These are phyloP conservation scores for Platysternon megacephalum DNA, from an alignment of 2,113 vertebrate species.

Conservation along the genomic window DNA sequence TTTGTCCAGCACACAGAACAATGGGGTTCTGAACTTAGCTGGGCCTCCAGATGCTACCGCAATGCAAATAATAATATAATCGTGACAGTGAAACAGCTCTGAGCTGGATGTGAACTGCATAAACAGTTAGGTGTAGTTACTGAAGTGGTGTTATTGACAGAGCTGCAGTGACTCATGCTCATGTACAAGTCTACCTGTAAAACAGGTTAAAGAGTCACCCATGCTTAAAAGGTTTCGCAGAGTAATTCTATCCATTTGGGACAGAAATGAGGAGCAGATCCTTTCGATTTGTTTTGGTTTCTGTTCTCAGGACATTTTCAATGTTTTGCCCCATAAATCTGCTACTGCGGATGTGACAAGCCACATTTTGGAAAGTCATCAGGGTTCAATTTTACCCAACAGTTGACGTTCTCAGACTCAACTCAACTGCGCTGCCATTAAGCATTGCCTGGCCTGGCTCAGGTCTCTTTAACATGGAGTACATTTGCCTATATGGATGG, in stretches of 20 bases:
- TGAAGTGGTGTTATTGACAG: not conserved
- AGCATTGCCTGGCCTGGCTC: rapidly evolving
- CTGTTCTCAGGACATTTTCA: not conserved
- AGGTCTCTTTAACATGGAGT: not conserved
- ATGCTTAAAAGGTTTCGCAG: not conserved
- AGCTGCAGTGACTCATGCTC: constrained; percentile 24
- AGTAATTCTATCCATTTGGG: rapidly evolving
- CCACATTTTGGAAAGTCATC: not conserved
- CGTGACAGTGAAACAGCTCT: not conserved
- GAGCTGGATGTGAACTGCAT: not conserved
- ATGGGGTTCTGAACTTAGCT: rapidly evolving
- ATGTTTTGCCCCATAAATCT: rapidly evolving
- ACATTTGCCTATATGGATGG: rapidly evolving
- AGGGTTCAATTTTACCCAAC: rapidly evolving
- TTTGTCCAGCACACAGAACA: not conserved
- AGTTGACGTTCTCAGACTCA: rapidly evolving
- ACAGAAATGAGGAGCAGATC: not conserved
- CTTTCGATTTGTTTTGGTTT: rapidly evolving
- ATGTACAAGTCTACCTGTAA: not conserved
- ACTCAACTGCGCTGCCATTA: not conserved
- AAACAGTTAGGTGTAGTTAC: not conserved
- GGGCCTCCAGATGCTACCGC: not conserved
- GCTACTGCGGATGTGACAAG: not conserved
- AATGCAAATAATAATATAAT: not conserved
- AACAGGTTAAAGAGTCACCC: not conserved